Conservation (phyloP, 2,113 vertebrate genomes). For the Raja brachyura region DNA sequence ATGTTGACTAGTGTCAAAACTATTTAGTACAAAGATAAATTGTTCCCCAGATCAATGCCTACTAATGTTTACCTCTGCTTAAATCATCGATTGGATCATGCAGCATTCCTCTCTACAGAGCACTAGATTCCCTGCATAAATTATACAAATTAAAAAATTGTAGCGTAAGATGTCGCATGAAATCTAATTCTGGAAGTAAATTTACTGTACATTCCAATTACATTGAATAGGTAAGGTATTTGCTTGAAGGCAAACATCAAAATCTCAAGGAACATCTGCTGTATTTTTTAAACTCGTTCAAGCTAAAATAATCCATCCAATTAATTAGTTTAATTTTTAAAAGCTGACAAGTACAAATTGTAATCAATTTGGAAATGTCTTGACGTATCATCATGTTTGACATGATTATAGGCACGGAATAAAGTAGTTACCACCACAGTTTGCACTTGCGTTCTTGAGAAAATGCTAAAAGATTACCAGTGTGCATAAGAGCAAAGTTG, state of each 20-base stretch:
- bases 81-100: background rate
- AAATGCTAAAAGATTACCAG: background rate
- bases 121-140: background rate
- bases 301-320: background rate
- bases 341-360: background rate
- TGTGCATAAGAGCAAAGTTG: background rate
- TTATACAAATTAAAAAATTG: background rate
- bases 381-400: background rate
- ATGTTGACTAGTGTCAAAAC: background rate
- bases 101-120: background rate
- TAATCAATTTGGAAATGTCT: background rate
- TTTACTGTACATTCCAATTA: background rate
- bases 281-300: background rate
- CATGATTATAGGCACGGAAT: background rate
- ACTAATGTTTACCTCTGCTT: background rate
- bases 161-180: background rate
- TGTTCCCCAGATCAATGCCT: background rate
- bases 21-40: background rate
- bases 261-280: constrained; percentile 29
- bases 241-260: background rate
- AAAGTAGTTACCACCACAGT: background rate
- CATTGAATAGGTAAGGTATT: background rate
- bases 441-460: background rate
- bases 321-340: background rate
- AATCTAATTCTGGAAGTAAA: background rate